Evolutionary conservation across 2,113 vertebrate genomes (phyloP).

Genomic region (Anthoscopus minutus): DNA sequence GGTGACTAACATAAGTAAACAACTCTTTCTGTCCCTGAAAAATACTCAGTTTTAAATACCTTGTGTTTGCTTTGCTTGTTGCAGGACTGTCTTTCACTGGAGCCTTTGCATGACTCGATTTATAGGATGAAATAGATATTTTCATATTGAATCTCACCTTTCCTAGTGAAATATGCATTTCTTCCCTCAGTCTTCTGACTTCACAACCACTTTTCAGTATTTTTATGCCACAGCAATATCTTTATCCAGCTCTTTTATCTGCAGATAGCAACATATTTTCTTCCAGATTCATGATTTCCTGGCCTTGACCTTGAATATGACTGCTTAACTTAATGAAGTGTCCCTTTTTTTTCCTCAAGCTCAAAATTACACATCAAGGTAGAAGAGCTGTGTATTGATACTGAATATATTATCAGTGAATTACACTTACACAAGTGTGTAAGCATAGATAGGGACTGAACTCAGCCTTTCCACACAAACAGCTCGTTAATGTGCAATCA

Average conservation of each 20-base stretch:
- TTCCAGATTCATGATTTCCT: neutral
- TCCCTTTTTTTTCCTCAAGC: constrained; percentile 29
- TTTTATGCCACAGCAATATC: neutral
- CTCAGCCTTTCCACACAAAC: constrained; percentile 61
- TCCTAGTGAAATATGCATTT: neutral
- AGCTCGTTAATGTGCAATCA: constrained; percentile 74
- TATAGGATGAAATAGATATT: neutral
- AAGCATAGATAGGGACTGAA: constrained; percentile 57
- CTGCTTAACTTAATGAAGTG: constrained; percentile 52
- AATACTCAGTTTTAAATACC: accelerated
- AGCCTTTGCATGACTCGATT: neutral
- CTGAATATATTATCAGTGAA: constrained; percentile 63
- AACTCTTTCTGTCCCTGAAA: neutral
- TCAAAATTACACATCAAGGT: constrained; percentile 52
- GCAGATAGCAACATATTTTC: neutral
- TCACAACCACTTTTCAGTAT: neutral
- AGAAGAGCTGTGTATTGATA: constrained; percentile 27
- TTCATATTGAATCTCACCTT: neutral
- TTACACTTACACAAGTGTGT: constrained; percentile 46
- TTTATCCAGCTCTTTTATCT: neutral
- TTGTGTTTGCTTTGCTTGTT: neutral
- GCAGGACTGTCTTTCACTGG: neutral
- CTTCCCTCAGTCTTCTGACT: neutral
- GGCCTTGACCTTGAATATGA: constrained; percentile 52
- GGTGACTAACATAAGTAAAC: neutral